Base-by-base conservation (phyloP, 2,113 vertebrate species). In the Rousettus leschenaultii region DNA sequence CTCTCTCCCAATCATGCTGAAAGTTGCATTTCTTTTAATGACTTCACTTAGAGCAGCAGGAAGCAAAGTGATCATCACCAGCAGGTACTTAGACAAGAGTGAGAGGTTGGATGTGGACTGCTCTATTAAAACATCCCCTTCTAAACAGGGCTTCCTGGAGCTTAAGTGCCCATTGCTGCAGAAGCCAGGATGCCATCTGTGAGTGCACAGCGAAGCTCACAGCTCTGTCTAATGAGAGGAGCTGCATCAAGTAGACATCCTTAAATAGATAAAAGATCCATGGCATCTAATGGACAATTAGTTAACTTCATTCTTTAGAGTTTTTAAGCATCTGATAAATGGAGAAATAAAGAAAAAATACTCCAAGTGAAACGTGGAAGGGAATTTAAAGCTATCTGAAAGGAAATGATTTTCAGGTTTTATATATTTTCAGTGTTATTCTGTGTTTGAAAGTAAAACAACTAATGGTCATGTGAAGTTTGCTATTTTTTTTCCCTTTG, bases 81-180 rank as follows among this genome's bases (percentile, higher is more conserved):
- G 92, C 35, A 97, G 89, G 85, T 97, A 98, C 95, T 98, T 98
- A 98, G 90, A 96, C 91, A 98, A 98, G 94, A 98, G 26, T 93
- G 92, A 97, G 95, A 97, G 83, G 48, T 70, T 97, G 89, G 97
- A 94, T 96, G 80, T 86, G 89, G 94, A 94, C 82, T 94, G 91
- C 66, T 97, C 26, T 95, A 94, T 97, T 98, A 97, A 98, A 97
- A 96, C 86, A 94, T 66, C 75, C 79, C 89, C 18, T 33, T 98
- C 89, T 97, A 96, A 97, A 96, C 95, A 93, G 92, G 85, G 96
- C 95, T 97, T 98, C 97, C 97, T 88, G 93, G 91, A 96, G 95
- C 90, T 98, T 98, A 97, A 98, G 89, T 96, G 96, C 59, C 94
- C 93, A 87, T 98, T 98, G 55, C 80, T 98, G 92, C 84, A 89